Evolutionary conservation across 2,888 invertebrate genomes (phyloP).

Genomic region (Schizaphis graminum): DNA sequence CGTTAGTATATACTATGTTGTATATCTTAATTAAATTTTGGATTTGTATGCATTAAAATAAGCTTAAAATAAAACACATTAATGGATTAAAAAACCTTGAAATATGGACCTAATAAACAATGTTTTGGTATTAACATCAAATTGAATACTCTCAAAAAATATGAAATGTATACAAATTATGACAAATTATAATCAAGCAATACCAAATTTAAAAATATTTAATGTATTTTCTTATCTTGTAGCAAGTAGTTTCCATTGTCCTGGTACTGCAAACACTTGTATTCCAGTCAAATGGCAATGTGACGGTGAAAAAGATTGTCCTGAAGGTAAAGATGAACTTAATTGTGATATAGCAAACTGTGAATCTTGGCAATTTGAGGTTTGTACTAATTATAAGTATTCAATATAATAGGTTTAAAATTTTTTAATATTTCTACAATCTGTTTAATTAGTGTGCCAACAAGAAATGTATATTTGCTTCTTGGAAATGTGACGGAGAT

Average conservation of each 20-base stretch:
- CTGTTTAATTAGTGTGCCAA: constrained; percentile 67
- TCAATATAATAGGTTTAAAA: background rate
- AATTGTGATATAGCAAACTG: constrained; percentile 72
- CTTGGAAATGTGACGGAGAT: constrained; percentile 77
- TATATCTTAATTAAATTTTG: background rate
- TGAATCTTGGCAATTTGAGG: constrained; percentile 69
- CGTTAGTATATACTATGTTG: constrained; percentile 70
- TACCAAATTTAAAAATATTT: background rate
- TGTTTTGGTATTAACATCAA: background rate
- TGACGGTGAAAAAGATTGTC: constrained; percentile 83
- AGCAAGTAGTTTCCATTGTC: constrained; percentile 67
- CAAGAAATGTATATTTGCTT: constrained; percentile 74
- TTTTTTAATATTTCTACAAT: background rate
- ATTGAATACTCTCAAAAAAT: background rate
- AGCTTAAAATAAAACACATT: background rate
- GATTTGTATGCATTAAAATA: background rate
- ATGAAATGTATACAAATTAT: background rate
- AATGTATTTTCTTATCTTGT: constrained; percentile 13
- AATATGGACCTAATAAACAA: too few species aligned
- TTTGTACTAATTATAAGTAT: constrained; percentile 45
- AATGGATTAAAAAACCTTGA: too few species aligned
- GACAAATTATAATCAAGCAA: background rate
- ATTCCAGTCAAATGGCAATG: constrained; percentile 85
- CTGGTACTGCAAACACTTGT: constrained; percentile 72
- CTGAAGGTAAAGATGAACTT: constrained; percentile 81